These are phyloP conservation scores for Cervus canadensis DNA, from an alignment of 2,113 vertebrate genomes.

Conservation along the genomic window DNA sequence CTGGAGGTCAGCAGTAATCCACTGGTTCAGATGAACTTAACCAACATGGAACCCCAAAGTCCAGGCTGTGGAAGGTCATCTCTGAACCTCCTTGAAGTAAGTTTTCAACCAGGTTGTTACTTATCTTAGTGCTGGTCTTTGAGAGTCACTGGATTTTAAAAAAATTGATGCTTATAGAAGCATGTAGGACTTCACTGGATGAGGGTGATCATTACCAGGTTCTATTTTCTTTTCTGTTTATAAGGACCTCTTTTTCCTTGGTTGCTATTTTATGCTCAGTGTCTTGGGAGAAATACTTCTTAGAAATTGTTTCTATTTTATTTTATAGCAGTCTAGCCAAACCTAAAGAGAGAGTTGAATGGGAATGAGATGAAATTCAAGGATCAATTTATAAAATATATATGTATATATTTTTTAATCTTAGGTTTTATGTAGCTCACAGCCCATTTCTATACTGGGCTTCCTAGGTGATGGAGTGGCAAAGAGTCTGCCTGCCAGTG, in stretches of 20 bases:
- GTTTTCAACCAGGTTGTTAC: constrained; percentile 44
- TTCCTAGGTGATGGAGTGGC: background rate
- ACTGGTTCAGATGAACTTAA: background rate
- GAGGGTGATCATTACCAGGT: background rate
- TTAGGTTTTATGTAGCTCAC: background rate
- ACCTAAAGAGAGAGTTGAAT: background rate
- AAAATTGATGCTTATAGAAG: background rate
- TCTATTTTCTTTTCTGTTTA: background rate
- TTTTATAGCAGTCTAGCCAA: background rate
- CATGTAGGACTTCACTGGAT: background rate
- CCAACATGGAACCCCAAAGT: constrained; percentile 51
- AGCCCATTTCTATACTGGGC: background rate
- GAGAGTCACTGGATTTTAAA: background rate
- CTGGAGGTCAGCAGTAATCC: constrained; percentile 63
- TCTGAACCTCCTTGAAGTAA: constrained; percentile 75
- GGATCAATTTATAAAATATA: background rate
- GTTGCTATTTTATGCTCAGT: background rate
- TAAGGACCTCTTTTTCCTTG: constrained; percentile 12
- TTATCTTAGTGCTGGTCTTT: background rate
- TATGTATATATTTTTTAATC: background rate
- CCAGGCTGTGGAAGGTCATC: constrained; percentile 49
- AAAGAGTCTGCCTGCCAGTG: background rate
- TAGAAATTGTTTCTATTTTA: background rate
- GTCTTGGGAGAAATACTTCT: background rate
- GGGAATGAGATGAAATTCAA: background rate